phyloP scores from a whole-genome alignment of 2,797 vertebrate species.

The Semotilus atromaculatus region DNA sequence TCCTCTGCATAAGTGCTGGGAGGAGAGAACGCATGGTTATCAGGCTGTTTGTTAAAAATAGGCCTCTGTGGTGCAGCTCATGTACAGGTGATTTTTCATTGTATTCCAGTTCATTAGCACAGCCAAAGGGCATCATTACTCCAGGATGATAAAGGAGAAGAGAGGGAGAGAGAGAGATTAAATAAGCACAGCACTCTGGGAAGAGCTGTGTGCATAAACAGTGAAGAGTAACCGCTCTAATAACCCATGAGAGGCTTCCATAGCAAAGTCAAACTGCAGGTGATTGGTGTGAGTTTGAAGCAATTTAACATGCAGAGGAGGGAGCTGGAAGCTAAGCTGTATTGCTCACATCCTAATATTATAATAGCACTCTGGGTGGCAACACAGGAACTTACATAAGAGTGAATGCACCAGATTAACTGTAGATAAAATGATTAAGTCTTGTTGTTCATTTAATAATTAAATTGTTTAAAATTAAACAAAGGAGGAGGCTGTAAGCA shows the following conservation, averaged over 20 bases:
- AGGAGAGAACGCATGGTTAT: constrained; percentile 8
- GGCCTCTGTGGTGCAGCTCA: constrained; percentile 27
- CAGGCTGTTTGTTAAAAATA: constrained; percentile 47
- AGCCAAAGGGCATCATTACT: constrained; percentile 75
- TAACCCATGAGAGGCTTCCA: constrained; percentile 71
- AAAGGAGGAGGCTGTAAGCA: neutral
- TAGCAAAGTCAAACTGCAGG: constrained; percentile 40
- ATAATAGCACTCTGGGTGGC: constrained; percentile 23
- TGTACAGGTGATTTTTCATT: constrained; percentile 73
- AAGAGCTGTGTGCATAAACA: constrained; percentile 72
- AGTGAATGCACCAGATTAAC: constrained; percentile 10
- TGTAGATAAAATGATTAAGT: constrained; percentile 12
- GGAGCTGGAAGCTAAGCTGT: constrained; percentile 6
- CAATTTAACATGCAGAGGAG: constrained; percentile 34
- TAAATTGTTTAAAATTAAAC: neutral
- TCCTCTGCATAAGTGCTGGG: constrained; percentile 93
- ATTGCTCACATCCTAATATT: constrained; percentile 16
- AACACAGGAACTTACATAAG: constrained; percentile 26
- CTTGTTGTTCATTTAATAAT: constrained; percentile 1
- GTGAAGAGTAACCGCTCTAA: constrained; percentile 73
- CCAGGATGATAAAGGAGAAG: constrained; percentile 68
- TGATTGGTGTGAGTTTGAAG: constrained; percentile 37
- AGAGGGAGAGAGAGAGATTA: constrained; percentile 71
- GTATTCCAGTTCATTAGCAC: constrained; percentile 74
- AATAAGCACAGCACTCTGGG: constrained; percentile 78